Evolutionary conservation across 2,797 vertebrate genomes (phyloP), one percentile per base, ranked within the genome.

Genomic region (Buphagus erythrorhynchus): DNA sequence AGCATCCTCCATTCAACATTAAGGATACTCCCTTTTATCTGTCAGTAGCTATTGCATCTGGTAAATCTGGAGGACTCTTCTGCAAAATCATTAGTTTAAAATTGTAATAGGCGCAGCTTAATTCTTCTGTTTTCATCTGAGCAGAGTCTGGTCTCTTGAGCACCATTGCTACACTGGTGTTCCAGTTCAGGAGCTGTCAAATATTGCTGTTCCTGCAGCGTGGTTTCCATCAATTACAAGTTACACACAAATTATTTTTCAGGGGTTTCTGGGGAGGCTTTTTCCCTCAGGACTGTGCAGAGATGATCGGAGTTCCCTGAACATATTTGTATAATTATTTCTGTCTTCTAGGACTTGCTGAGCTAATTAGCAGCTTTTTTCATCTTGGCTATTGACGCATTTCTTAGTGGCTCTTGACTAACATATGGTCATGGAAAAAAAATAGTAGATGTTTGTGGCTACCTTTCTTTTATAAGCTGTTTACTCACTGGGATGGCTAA

Each of bases 301-400:
- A 81, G 31, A 58, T 54, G 63, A 40, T 35, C 66, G 14, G 49
- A 75, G 11, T 75, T 72, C 92, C 55, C 69, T 66, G 45, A 72
- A 33, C 35, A 21, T 71, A 62, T 10, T 55, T 91, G 31, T 84
- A 1, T 71, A 92, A 77, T 75, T 82, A 69, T 84, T 88, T 68
- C 65, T 85, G 24, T 52, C n/a, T 86, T 88, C 59, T 33, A 81
- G 91, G 77, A 57, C 54, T 68, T 75, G 46, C 59, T 92, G 74
- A 81, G 59, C 14, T 96, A 73, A 76, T 75, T 95, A 91, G 59
- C 59, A 82, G 33, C 13, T 35, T 69, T 94, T 93, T 67, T 73
- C 29, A 26, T 81, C 77, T 72, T 86, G 61, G 31, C 49, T 78
- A 38, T 67, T 90, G 69, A 78, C 17, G 4, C 28, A 71, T 74